Evolutionary conservation across 2,888 invertebrate species (phyloP).

Genomic region (Teinopalpus imperialis): DNA sequence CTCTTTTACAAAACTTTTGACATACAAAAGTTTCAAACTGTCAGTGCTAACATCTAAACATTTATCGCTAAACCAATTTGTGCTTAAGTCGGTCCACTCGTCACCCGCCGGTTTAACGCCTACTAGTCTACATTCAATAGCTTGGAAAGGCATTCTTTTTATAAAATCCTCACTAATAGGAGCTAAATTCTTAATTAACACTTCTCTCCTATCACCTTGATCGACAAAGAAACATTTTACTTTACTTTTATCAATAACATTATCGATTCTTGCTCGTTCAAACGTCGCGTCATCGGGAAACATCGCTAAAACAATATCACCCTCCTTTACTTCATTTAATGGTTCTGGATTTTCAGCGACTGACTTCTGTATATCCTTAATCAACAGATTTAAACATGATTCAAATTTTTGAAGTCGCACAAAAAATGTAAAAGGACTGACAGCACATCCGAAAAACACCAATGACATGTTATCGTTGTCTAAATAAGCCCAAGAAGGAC

Average conservation of each 20-base stretch:
- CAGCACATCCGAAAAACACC: slow-evolving; percentile 67
- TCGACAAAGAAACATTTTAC: slow-evolving; percentile 84
- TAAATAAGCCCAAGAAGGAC: slow-evolving; percentile 74
- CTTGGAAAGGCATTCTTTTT: slow-evolving; percentile 82
- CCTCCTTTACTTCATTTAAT: slow-evolving; percentile 44
- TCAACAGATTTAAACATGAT: slow-evolving; percentile 53
- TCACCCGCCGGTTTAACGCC: slow-evolving; percentile 71
- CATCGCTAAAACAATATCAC: slow-evolving; percentile 74
- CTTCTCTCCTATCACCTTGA: slow-evolving; percentile 79
- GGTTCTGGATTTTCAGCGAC: slow-evolving; percentile 40
- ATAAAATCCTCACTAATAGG: slow-evolving; percentile 75
- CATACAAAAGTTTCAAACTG: slow-evolving; percentile 63
- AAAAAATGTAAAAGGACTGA: slow-evolving; percentile 72
- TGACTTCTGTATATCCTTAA: slow-evolving; percentile 64
- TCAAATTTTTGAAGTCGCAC: slow-evolving; percentile 72
- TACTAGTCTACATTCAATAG: slow-evolving; percentile 83
- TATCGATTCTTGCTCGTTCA: slow-evolving; percentile 70
- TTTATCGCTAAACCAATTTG: slow-evolving; percentile 73
- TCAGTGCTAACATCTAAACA: slow-evolving; percentile 58
- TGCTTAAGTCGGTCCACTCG: slow-evolving; percentile 77
- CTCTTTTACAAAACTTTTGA: slow-evolving; percentile 64
- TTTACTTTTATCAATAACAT: slow-evolving; percentile 50
- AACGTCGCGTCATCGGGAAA: slow-evolving; percentile 65
- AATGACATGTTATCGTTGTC: slow-evolving; percentile 54
- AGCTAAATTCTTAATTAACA: slow-evolving; percentile 60